phyloP scores from a whole-genome alignment of 2,888 invertebrate genomes.

The Heteromyza rotundicornis region DNA sequence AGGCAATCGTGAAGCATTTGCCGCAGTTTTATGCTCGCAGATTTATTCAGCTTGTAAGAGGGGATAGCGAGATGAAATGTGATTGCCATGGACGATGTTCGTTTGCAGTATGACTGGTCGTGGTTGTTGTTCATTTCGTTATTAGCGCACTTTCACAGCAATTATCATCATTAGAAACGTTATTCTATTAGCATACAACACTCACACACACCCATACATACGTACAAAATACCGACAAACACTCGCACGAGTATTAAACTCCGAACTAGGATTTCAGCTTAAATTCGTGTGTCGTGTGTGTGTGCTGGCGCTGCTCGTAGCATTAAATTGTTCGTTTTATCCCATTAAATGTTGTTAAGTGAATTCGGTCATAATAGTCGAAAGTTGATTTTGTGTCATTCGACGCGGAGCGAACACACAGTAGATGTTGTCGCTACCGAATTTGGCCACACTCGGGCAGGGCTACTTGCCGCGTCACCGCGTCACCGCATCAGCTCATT shows the following conservation, averaged over 20 bases:
- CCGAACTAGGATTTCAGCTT: no score
- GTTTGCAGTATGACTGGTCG: neutral
- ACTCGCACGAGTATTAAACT: no score
- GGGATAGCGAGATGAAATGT: no score
- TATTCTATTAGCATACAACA: conserved; percentile 21
- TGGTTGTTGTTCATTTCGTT: conserved; percentile 23
- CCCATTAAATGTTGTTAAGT: conserved; percentile 25
- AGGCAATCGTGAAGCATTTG: neutral
- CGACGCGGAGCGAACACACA: neutral
- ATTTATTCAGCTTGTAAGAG: no score
- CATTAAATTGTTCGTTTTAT: conserved; percentile 14
- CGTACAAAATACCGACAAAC: no score
- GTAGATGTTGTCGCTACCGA: no score
- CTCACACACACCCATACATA: neutral
- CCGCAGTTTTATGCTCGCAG: neutral
- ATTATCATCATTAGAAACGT: conserved; percentile 38
- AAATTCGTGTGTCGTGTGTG: conserved; percentile 2
- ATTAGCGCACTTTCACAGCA: conserved; percentile 39
- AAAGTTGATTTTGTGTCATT: conserved; percentile 14
- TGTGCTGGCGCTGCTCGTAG: neutral
- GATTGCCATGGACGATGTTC: neutral
- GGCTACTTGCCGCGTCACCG: neutral
- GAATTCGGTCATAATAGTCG: conserved; percentile 15
- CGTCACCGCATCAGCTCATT: neutral
- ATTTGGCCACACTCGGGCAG: neutral